These are phyloP conservation scores for Lytechinus pictus DNA, from an alignment of 35 echinoderm and acorn worm genomes.

Conservation along the genomic window DNA sequence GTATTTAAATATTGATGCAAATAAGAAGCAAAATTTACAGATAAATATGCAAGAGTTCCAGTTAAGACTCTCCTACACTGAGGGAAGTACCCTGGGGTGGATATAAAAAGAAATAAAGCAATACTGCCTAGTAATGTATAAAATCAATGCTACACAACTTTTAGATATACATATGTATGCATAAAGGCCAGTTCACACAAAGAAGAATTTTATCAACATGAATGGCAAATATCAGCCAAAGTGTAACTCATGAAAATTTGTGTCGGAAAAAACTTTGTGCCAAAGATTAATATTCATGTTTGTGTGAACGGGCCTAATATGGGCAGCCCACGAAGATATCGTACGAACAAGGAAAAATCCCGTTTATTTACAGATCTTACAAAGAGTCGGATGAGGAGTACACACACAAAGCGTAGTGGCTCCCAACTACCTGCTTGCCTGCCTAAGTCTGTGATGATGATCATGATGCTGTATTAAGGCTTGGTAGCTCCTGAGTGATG, in stretches of 20 bases:
- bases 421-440: not conserved
- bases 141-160: not conserved
- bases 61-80: not conserved
- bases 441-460: not conserved
- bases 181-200: not conserved
- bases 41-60: not conserved
- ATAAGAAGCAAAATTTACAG: conserved; percentile 2
- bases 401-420: not conserved
- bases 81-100: not conserved
- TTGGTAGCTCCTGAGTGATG: conserved; percentile 87
- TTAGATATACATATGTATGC: not conserved
- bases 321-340: not conserved
- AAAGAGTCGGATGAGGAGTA: not conserved
- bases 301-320: not conserved
- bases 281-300: not conserved
- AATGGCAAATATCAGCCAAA: not conserved
- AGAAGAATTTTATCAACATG: not conserved
- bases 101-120: not conserved
- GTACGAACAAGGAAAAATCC: not conserved
- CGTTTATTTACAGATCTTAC: conserved; percentile 32
- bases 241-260: not conserved
- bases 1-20: not conserved
- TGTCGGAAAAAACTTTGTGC: not conserved
- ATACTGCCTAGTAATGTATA: not conserved
- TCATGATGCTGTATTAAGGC: conserved; percentile 49